Evolutionary conservation across 2,888 invertebrate species (phyloP).

Genomic region (Parascotia fuliginaria): DNA sequence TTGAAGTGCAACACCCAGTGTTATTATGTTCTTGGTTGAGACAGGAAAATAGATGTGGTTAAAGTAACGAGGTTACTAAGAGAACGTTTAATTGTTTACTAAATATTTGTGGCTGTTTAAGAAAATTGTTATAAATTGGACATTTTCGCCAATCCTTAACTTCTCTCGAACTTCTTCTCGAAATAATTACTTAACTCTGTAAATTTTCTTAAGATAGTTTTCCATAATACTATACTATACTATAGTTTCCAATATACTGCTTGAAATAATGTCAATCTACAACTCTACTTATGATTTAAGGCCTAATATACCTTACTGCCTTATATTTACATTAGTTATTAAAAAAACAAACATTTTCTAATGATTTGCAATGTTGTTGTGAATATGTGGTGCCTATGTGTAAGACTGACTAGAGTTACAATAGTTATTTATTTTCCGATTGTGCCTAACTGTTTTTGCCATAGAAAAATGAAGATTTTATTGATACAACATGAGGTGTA

Average conservation of each 20-base stretch:
- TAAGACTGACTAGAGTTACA: conserved; percentile 71
- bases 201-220: no score
- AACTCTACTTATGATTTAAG: not conserved
- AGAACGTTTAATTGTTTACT: no score
- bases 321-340: conserved; percentile 6
- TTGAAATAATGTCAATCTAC: not conserved
- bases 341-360: not conserved
- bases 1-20: no score
- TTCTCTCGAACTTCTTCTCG: no score
- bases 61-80: no score
- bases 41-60: no score
- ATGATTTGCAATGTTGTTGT: conserved; percentile 41
- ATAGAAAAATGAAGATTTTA: not conserved
- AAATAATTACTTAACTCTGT: no score
- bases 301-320: not conserved
- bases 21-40: no score
- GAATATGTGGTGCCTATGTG: conserved; percentile 64
- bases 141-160: no score
- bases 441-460: conserved; percentile 30
- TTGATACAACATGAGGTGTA: not conserved
- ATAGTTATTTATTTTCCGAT: conserved; percentile 42
- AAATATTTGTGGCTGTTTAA: no score
- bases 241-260: not conserved
- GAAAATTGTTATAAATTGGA: no score
- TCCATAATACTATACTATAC: no score